Evolutionary conservation across 1,140 invertebrate species (phyloP).

Genomic region (Listronotus bonariensis): DNA sequence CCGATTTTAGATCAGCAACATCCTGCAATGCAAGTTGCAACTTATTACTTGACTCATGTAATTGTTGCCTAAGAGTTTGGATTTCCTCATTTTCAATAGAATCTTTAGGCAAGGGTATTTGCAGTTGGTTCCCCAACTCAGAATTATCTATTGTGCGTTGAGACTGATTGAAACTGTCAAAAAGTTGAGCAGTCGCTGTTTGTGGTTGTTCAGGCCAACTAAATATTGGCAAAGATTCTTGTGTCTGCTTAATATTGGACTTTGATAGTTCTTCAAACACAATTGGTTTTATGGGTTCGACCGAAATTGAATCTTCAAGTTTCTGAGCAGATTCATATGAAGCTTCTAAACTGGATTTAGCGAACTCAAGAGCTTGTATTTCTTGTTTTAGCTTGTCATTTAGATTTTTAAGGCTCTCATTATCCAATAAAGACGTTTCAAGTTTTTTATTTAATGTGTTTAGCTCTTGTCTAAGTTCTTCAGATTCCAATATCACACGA

Average conservation of each 20-base stretch:
- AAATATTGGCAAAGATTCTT: neutral
- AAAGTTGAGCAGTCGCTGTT: too few relatives aligned
- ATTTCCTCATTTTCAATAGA: neutral
- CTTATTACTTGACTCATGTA: neutral
- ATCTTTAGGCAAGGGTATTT: neutral
- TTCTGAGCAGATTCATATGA: constrained; percentile 22
- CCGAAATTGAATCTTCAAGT: neutral
- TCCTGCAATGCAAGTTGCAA: neutral
- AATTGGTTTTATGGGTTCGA: neutral
- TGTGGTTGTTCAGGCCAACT: neutral
- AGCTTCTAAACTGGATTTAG: constrained; percentile 24
- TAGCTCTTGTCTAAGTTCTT: neutral
- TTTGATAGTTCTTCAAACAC: neutral
- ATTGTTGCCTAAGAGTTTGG: neutral
- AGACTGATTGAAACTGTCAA: too few relatives aligned
- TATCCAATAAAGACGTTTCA: neutral
- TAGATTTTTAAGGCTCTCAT: neutral
- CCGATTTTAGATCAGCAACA: neutral
- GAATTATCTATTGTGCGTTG: too few relatives aligned
- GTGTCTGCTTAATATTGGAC: neutral
- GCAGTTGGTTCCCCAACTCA: too few relatives aligned
- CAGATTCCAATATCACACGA: neutral
- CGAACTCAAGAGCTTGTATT: constrained; percentile 22
- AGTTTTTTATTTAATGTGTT: constrained; percentile 1
- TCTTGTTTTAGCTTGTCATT: constrained; percentile 9